Percentiles rank a stretch among this genome's conserved stretches.
Conservation (phyloP, 2,113 vertebrate genomes). For the Variabilichromis moorii region DNA sequence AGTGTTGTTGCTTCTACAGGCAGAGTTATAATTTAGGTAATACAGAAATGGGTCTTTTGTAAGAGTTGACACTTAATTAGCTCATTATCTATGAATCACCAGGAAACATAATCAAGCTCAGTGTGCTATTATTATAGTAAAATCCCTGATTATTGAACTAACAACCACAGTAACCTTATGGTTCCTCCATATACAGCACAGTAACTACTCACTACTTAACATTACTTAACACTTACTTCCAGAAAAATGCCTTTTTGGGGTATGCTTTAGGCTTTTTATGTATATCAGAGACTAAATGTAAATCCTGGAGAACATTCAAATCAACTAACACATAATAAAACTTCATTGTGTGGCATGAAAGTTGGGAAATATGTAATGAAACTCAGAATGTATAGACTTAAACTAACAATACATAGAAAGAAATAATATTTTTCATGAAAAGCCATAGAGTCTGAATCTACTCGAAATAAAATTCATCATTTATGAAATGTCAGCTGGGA, state of each 20-base stretch:
- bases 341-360: neutral
- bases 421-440: neutral
- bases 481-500: neutral
- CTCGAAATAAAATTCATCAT: neutral
- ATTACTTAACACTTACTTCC: neutral
- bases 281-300: neutral
- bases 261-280: neutral
- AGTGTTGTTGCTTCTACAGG: neutral
- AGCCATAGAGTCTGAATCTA: neutral
- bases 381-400: neutral
- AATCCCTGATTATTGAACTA: neutral
- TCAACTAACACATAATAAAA: neutral
- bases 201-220: neutral
- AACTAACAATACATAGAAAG: neutral
- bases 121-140: neutral
- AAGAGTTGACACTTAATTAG: neutral
- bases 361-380: neutral
- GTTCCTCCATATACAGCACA: neutral
- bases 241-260: neutral
- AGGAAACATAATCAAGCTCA: neutral
- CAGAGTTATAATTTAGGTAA: neutral
- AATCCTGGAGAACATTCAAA: rapidly evolving
- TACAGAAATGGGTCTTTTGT: neutral
- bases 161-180: neutral
- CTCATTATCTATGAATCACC: neutral